phyloP scores from a whole-genome alignment of 2,797 vertebrate species.

The Phoebastria nigripes region DNA sequence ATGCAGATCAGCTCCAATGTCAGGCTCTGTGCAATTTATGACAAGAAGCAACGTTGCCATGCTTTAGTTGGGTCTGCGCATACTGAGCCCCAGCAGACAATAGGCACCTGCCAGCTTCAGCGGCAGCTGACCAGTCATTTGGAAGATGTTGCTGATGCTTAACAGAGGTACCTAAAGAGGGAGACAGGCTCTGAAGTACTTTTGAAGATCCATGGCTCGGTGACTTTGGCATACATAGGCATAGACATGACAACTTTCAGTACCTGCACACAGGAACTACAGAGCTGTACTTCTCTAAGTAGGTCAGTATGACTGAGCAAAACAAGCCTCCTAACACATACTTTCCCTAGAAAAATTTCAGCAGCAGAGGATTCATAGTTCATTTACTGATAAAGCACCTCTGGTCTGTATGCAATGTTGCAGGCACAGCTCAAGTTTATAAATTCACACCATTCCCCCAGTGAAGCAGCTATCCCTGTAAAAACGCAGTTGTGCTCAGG shows the following conservation, averaged over 20 bases:
- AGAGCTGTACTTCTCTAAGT: not conserved
- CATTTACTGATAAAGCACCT: not conserved
- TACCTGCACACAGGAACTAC: not conserved
- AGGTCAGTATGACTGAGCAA: not conserved
- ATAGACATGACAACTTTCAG: not conserved
- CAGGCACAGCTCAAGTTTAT: not conserved
- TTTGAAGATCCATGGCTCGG: fast-evolving
- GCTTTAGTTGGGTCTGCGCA: not conserved
- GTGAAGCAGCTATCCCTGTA: not conserved
- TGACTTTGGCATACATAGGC: not conserved
- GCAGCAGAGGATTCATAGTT: not conserved
- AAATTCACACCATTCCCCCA: not conserved
- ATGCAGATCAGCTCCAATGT: not conserved
- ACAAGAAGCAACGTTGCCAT: not conserved
- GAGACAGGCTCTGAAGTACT: not conserved
- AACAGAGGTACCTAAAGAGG: not conserved
- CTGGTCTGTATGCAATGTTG: not conserved
- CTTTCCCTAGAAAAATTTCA: not conserved
- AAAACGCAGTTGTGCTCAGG: not conserved
- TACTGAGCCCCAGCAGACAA: not conserved
- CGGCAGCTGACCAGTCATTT: not conserved
- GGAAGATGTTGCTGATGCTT: not conserved
- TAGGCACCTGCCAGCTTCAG: not conserved
- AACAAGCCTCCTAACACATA: not conserved
- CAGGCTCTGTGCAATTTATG: not conserved